Base-by-base conservation (phyloP, 2,113 vertebrate genomes). In the Capreolus pygargus region DNA sequence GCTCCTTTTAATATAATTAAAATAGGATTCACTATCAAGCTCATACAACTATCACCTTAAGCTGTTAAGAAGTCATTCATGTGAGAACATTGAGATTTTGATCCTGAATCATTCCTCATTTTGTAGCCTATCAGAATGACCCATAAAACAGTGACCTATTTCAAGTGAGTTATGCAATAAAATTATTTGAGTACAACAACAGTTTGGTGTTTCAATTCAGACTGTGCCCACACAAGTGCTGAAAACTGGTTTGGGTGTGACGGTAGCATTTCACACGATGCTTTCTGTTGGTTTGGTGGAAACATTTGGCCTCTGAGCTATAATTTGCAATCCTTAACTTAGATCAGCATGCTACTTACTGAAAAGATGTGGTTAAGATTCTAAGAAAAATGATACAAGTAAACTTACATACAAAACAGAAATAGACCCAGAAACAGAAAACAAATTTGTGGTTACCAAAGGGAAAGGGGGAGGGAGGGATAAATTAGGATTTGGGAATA, bases 1-100 rank as follows among this genome's bases (percentile, higher is more conserved):
- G 23, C n/a, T 89, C 45, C 30, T 97, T 95, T 96, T 96, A 86
- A 33, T 87, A 67, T 78, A 82, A 82, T 83, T 96, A 89, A 86
- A 90, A 93, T 89, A 93, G 81, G n/a, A 97, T 91, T 97, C 67
- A 96, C 89, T 86, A 2, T 81, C 86, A 17, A 67, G n/a, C 28
- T 96, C 52, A 87, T 67, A 4, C 10, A 60, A 10, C 21, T 92
- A 15, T 76, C 92, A 88, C 45, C 61, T 94, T 96, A 91, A 94
- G 52, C 19, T 64, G 52, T 83, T 45, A 33, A 70, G 92, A 83
- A 90, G 54, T 74, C 33, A 14, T 6, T 86, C 85, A 33, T 50
- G 87, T 76, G 79, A 64, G 78, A 97, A 92, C 55, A 4, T 28
- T 55, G 61, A 54, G 45, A 94, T 43, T 19, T 52, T 81, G 21